A percentile compares a stretch with the other conserved stretches of the same genome.
These are phyloP conservation scores for Spinibarbus caldwelli DNA, from an alignment of 2,797 vertebrate genomes.

Conservation along the genomic window DNA sequence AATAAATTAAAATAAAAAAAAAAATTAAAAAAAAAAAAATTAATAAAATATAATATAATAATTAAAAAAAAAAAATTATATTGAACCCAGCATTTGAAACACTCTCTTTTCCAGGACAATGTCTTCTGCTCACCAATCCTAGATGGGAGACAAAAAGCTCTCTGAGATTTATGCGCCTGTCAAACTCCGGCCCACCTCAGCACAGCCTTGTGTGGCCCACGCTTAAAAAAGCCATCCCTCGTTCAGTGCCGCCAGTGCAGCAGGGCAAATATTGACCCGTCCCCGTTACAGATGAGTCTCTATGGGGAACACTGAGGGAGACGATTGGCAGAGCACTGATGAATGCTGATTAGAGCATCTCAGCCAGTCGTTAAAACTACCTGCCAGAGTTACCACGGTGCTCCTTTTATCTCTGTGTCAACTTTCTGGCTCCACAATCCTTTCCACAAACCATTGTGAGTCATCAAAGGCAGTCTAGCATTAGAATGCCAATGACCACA, in stretches of 20 bases:
- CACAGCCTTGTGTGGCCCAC: not conserved
- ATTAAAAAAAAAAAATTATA: not conserved
- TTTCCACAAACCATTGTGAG: constrained; percentile 28
- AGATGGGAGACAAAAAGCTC: not conserved
- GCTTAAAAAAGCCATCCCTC: not conserved
- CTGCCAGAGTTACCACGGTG: constrained; percentile 9
- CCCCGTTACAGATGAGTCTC: constrained; percentile 14
- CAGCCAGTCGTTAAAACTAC: constrained; percentile 11
- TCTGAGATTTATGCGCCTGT: constrained; percentile 1
- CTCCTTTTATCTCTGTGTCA: constrained; percentile 33
- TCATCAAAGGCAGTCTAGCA: constrained; percentile 14
- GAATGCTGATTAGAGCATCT: constrained; percentile 45
- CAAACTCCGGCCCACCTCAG: constrained; percentile 13
- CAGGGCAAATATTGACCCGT: constrained; percentile 42
- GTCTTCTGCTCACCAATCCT: not conserved
- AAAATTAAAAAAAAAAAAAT: not conserved
- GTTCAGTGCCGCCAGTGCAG: not conserved
- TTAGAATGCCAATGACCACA: constrained; percentile 40
- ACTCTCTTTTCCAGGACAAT: not conserved
- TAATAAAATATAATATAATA: too few relatives aligned
- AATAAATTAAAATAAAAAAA: too few relatives aligned
- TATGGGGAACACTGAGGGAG: not conserved
- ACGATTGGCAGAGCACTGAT: constrained; percentile 37
- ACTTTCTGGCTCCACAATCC: constrained; percentile 22
- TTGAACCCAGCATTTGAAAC: too few relatives aligned